Base-by-base conservation (phyloP, 2,113 vertebrate genomes). In the Ramphastos sulfuratus region DNA sequence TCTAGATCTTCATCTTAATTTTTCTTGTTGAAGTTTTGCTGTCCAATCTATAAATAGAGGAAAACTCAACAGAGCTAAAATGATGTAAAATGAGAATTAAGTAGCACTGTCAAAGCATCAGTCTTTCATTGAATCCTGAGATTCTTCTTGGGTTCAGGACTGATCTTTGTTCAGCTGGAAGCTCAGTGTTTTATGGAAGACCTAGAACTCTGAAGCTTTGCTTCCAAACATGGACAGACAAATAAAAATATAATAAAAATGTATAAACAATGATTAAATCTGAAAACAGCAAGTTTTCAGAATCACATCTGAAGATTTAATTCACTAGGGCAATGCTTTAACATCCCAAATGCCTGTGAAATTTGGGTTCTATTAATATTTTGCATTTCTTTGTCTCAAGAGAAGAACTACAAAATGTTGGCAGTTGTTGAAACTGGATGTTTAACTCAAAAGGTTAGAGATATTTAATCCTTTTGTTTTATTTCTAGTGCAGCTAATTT, bases 391-490 rank as follows among this genome's bases (percentile, higher is more conserved):
- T 76, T 84, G 54, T 54, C 56, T 85, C 46, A 19, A 67, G 44
- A 85, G 63, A 70, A 63, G 23, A 28, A 72, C 55, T 25, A 50
- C 10, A 1, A 77, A 80, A 89, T 71, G 79, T 46, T 93, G 94
- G 87, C 87, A 87, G 56, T 21, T 76, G 37, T 83, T 85, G 84
- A 83, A 87, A 71, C 19, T 37, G 56, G 48, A 31, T 79, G 37
- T 74, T 93, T 92, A 85, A 85, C 69, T 93, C 52, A 54, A 56
- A 56, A 90, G 79, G 70, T 94, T 94, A 95, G 75, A 85, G 83
- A 86, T 80, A 77, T 89, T 80, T 28, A 84, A 93, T 94, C 66
- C 90, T 95, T 96, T 97, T 96, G 93, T 95, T 95, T 90, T 87
- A 95, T 58, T 94, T 65, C 92, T 65, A 78, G 83, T 95, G 87